Evolutionary conservation across 2,797 vertebrate species (phyloP).

Genomic region (Pangasius krempfi): DNA sequence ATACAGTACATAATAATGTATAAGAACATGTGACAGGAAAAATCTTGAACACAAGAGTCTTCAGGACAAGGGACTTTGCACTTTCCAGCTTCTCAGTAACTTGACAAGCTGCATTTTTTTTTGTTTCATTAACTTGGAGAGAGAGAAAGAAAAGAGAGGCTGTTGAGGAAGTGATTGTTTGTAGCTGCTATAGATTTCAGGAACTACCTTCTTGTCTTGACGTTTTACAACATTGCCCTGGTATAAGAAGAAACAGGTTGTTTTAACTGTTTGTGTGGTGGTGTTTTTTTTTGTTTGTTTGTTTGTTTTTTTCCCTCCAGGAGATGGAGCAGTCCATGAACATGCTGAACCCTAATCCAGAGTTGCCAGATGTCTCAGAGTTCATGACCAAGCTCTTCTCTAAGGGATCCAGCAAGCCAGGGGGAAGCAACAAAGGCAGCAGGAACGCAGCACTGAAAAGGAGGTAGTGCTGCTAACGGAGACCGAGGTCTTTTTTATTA

Average conservation of each 20-base stretch:
- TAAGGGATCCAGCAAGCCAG: slow-evolving; percentile 91
- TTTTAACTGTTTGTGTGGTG: neutral
- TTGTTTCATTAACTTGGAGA: no score
- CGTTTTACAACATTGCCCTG: neutral
- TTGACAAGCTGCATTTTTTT: neutral
- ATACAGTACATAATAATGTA: neutral
- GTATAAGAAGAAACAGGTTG: neutral
- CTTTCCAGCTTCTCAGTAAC: no score
- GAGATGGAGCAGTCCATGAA: slow-evolving; percentile 99
- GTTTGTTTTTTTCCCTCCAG: slow-evolving; percentile 63
- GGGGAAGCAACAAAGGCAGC: slow-evolving; percentile 85
- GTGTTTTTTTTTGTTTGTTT: neutral
- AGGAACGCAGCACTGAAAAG: slow-evolving; percentile 90
- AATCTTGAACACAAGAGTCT: neutral
- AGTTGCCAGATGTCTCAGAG: slow-evolving; percentile 96
- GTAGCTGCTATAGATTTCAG: neutral
- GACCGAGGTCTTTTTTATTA: neutral
- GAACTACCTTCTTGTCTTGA: neutral
- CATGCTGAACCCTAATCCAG: slow-evolving; percentile 98
- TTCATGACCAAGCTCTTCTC: slow-evolving; percentile 99
- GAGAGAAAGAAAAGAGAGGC: neutral
- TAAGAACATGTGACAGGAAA: neutral
- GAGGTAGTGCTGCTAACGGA: slow-evolving; percentile 83
- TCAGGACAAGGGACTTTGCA: neutral
- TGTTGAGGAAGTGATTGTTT: neutral